phyloP scores from a whole-genome alignment of 2,888 invertebrate genomes.

The Orthosia gracilis region DNA sequence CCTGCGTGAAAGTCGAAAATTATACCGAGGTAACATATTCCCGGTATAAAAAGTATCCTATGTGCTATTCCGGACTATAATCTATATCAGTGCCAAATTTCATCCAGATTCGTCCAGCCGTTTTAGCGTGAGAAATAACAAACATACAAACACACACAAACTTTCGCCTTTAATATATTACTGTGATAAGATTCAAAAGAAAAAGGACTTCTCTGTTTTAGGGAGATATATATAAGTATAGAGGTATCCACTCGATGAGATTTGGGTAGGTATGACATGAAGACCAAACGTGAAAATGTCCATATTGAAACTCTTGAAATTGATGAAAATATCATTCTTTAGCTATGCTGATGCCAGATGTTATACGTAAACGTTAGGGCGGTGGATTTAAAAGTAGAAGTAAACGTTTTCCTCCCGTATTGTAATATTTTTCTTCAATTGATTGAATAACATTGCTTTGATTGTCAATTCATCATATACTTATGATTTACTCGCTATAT shows the following conservation, averaged over 20 bases:
- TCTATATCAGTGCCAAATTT: too few species aligned
- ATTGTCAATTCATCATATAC: neutral
- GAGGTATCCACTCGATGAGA: too few species aligned
- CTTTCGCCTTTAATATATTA: too few species aligned
- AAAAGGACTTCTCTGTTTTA: neutral
- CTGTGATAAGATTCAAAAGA: neutral
- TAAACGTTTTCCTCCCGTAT: neutral
- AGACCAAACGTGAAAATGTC: neutral
- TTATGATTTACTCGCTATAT: neutral
- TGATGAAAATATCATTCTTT: neutral
- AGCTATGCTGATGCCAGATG: neutral
- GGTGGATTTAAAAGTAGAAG: neutral
- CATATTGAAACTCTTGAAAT: neutral
- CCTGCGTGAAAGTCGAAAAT: too few species aligned
- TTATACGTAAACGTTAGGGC: neutral
- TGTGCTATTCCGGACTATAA: too few species aligned
- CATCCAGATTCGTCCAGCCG: too few species aligned
- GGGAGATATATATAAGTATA: neutral
- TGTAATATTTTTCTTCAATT: slow-evolving; percentile 15
- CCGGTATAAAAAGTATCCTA: too few species aligned
- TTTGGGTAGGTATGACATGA: too few species aligned
- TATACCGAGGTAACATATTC: too few species aligned
- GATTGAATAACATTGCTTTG: neutral
- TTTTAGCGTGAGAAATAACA: too few species aligned
- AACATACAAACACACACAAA: too few species aligned